Evolutionary conservation across 2,797 vertebrate genomes (phyloP).

Genomic region (Falco cherrug): DNA sequence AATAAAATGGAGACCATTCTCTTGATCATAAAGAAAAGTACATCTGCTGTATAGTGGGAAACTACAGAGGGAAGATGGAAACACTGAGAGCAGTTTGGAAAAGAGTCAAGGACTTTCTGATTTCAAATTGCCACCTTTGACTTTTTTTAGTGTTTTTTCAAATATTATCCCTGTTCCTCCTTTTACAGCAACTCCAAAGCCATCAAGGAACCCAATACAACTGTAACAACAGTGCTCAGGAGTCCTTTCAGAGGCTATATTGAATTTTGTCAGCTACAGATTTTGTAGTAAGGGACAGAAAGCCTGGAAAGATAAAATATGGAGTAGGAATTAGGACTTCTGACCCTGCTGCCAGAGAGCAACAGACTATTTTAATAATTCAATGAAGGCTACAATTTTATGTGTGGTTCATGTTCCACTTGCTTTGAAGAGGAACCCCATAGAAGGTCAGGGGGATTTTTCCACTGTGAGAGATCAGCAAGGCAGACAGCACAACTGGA

Average conservation of each 20-base stretch:
- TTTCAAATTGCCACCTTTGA: conserved; percentile 8
- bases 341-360: conserved; percentile 23
- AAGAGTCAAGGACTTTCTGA: background rate
- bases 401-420: background rate
- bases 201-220: conserved; percentile 17
- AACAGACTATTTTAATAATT: conserved; percentile 57
- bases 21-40: background rate
- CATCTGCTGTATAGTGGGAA: background rate
- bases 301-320: conserved; percentile 16
- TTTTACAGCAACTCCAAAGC: conserved; percentile 7
- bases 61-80: background rate
- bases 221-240: background rate
- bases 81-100: background rate
- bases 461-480: conserved; percentile 2
- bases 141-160: conserved; percentile 9
- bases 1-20: background rate
- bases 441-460: conserved; percentile 23
- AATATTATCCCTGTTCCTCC: background rate
- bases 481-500: conserved; percentile 16
- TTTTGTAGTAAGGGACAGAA: conserved; percentile 26
- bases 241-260: conserved; percentile 11
- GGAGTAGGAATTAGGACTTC: conserved; percentile 1
- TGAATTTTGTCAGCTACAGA: background rate
- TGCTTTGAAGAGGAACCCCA: conserved; percentile 53
- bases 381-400: conserved; percentile 30